Conservation (phyloP, 2,113 vertebrate genomes). For the Barbus barbus region DNA sequence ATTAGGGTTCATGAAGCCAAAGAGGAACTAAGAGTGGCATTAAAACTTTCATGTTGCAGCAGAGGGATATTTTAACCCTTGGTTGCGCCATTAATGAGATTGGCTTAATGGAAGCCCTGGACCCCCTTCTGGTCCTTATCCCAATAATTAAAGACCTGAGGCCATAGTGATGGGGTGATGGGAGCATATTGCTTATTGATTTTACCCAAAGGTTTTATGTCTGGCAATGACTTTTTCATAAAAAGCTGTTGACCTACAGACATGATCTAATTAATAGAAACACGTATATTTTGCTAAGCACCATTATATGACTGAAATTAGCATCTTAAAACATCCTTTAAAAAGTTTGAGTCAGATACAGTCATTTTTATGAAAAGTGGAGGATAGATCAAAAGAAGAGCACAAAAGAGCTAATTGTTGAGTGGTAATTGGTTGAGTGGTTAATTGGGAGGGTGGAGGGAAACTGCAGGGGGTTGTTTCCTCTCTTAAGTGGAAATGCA, state of each 20-base stretch:
- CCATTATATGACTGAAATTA: not conserved
- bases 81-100: constrained; percentile 41
- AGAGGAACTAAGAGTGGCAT: not conserved
- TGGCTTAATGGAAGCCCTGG: constrained; percentile 37
- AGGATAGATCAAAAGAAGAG: not conserved
- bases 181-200: constrained; percentile 68
- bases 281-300: constrained; percentile 44
- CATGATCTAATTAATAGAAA: constrained; percentile 49
- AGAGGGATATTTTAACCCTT: constrained; percentile 25
- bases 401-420: not conserved
- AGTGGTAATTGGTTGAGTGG: constrained; percentile 11
- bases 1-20: constrained; percentile 5
- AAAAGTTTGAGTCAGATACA: not conserved
- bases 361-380: not conserved
- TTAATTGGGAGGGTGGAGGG: not conserved
- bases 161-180: constrained; percentile 48
- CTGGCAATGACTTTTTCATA: constrained; percentile 45
- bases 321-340: not conserved
- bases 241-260: constrained; percentile 49
- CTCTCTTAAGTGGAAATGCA: constrained; percentile 38
- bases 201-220: constrained; percentile 34
- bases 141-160: constrained; percentile 60
- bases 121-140: constrained; percentile 43
- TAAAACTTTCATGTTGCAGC: constrained; percentile 8
- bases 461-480: constrained; percentile 43